These are phyloP conservation scores for Pseudopodoces humilis DNA, from an alignment of 2,113 vertebrate species.

Conservation along the genomic window DNA sequence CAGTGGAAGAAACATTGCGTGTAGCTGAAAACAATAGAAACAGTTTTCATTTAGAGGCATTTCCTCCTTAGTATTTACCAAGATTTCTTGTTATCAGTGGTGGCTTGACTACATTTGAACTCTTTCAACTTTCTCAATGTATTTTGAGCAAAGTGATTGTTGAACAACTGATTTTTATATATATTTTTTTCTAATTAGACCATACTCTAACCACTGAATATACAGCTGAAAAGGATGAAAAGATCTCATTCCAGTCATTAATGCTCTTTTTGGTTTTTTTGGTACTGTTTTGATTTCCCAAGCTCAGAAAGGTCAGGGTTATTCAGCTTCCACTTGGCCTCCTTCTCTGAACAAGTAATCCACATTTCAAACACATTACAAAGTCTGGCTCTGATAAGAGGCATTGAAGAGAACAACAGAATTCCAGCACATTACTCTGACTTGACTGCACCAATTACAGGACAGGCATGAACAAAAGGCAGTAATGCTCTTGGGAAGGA, in stretches of 20 bases:
- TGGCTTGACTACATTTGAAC: background rate
- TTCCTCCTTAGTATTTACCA: background rate
- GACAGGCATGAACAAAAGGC: conserved; percentile 54
- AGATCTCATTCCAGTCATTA: background rate
- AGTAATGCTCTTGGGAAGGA: conserved; percentile 13
- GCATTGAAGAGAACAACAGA: conserved; percentile 20
- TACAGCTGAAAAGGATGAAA: background rate
- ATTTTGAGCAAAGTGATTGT: background rate
- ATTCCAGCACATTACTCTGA: conserved; percentile 45
- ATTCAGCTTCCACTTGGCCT: conserved; percentile 56
- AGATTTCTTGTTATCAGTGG: background rate
- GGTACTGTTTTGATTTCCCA: background rate
- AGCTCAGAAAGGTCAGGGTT: conserved; percentile 39
- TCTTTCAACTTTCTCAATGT: background rate
- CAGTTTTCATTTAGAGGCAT: background rate
- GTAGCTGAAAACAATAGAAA: background rate
- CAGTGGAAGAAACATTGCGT: background rate
- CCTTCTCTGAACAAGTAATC: conserved; percentile 53
- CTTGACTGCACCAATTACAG: conserved; percentile 42
- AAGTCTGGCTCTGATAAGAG: conserved; percentile 57
- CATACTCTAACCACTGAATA: background rate
- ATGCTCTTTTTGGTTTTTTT: background rate
- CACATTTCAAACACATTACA: conserved; percentile 45
- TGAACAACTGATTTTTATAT: background rate
- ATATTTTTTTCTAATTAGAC: background rate